Evolutionary conservation across 2,888 invertebrate species (phyloP), one percentile per base, ranked within the genome.

Genomic region (Lithophane semibrunnea): DNA sequence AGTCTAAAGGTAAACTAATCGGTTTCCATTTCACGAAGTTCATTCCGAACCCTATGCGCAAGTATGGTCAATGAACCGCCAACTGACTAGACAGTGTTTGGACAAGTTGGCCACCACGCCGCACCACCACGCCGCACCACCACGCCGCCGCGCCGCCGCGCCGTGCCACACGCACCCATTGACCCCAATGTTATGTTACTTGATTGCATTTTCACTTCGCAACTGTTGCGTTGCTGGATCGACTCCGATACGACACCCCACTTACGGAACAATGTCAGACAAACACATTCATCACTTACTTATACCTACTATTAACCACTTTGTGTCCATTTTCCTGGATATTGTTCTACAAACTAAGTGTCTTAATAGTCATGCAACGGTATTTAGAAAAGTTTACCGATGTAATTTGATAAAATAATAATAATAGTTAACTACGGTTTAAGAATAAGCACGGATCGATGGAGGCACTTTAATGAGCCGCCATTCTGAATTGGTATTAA

Each of bases 121-220:
- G 61, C 13, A 52, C 63, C 49, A 63, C 12, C 42, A 49, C 42
- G 5, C 56, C 24, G 61, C 13, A 52, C 63, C 37, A 37, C 37
- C 37, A 5, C 4, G 37, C 37, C 5, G 18, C 72, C 68, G 18
- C 61, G 44, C 70, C 52, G 64, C 72, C 72, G 83, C 79, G 83
- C 79, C 66, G 67, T 81, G 82, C 60, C 54, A 86, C 89, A 89
- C 91, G 92, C 91, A 92, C 91, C 90, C 91, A 92, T 90, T 94
- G 93, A 94, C 94, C 94, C 91, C 88, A 93, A 94, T 94, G 91
- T 87, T 88, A 86, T 85, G 85, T 89, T 90, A 89, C 89, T 89
- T 88, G 91, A 91, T 91, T 92, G 92, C 92, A 92, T 92, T 95
- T 93, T 94, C 91, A 92, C 93, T 93, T 92, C 87, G 92, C 88